Conservation (phyloP, 2,797 vertebrate species). For the Poecilia velifera region DNA sequence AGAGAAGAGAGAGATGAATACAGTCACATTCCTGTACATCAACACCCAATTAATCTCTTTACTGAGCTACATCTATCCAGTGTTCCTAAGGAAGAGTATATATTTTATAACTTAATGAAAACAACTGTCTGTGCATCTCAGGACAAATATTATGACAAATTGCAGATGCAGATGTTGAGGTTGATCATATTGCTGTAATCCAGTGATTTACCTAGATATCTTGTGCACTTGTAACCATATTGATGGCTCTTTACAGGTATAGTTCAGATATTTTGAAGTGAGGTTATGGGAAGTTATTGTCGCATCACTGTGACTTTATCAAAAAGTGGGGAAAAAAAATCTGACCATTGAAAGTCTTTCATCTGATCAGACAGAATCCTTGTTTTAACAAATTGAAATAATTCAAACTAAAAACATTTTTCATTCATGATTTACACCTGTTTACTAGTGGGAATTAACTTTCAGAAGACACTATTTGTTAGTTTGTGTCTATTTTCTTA, state of each 20-base stretch:
- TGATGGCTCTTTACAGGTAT: background rate
- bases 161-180: background rate
- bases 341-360: background rate
- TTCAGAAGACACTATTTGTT: background rate
- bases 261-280: background rate
- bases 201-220: background rate
- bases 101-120: conserved; percentile 36
- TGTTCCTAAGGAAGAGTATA: conserved; percentile 16
- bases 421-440: background rate
- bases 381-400: background rate
- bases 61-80: conserved; percentile 23
- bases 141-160: background rate
- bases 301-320: background rate
- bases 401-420: background rate
- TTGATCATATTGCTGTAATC: background rate
- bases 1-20: background rate
- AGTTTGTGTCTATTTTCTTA: background rate
- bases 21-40: background rate
- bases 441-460: background rate
- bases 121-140: conserved; percentile 3
- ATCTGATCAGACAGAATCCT: background rate
- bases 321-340: background rate
- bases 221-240: background rate
- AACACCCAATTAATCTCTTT: background rate
- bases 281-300: background rate